Percentiles rank a stretch among this genome's conserved stretches.
phyloP scores from a whole-genome alignment of 2,113 vertebrate species.

The Sinocyclocheilus grahami region DNA sequence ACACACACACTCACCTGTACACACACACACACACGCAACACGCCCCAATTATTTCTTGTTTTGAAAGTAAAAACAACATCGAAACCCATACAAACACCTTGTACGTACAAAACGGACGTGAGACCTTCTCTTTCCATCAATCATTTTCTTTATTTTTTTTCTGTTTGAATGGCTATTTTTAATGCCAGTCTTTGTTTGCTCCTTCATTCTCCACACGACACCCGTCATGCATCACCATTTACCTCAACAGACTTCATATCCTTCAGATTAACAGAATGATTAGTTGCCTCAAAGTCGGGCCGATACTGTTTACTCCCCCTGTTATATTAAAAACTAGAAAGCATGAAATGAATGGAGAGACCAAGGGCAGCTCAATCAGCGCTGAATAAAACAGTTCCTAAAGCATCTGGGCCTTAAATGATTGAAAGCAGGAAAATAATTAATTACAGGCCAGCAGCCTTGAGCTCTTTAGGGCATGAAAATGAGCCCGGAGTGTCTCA shows the following conservation, averaged over 20 bases:
- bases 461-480: conserved; percentile 49
- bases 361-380: conserved; percentile 57
- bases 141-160: neutral
- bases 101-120: neutral
- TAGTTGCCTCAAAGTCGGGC: conserved; percentile 30
- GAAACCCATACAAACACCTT: neutral
- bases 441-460: conserved; percentile 39
- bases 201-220: conserved; percentile 1
- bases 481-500: conserved; percentile 34
- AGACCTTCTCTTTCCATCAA: neutral
- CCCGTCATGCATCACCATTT: conserved; percentile 45
- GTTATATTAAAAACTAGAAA: conserved; percentile 56
- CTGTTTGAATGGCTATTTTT: conserved; percentile 12
- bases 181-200: conserved; percentile 25
- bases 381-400: conserved; percentile 57
- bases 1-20: neutral
- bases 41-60: neutral
- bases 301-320: conserved; percentile 51
- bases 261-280: conserved; percentile 47
- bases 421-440: conserved; percentile 54
- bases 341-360: conserved; percentile 58
- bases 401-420: conserved; percentile 54
- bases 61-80: neutral
- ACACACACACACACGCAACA: too few species aligned
- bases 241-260: conserved; percentile 37